Conservation (phyloP, 2,797 vertebrate species). For the Coendou prehensilis region DNA sequence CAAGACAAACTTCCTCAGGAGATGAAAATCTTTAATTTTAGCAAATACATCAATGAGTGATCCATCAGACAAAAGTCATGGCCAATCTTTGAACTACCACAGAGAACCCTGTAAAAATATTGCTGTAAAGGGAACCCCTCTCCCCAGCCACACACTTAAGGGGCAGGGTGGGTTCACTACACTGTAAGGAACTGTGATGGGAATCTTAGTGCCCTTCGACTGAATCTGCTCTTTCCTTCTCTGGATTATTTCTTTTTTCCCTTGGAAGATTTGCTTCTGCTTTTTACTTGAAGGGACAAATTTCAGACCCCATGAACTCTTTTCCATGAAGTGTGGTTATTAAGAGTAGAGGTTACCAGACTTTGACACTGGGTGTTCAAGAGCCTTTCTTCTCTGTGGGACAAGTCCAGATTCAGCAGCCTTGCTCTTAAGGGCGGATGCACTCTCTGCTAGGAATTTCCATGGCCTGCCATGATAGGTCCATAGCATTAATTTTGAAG, state of each 20-base stretch:
- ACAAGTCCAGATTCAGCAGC: not conserved
- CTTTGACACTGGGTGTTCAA: slow-evolving; percentile 90
- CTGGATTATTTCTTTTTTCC: slow-evolving; percentile 95
- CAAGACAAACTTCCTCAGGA: slow-evolving; percentile 93
- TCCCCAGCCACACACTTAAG: slow-evolving; percentile 94
- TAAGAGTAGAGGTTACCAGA: slow-evolving; percentile 91
- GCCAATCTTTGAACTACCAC: slow-evolving; percentile 97
- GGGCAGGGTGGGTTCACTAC: slow-evolving; percentile 91
- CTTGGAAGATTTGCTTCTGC: slow-evolving; percentile 94
- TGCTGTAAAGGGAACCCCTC: slow-evolving; percentile 94
- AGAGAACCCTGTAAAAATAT: slow-evolving; percentile 95
- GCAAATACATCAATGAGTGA: slow-evolving; percentile 95
- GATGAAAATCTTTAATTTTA: slow-evolving; percentile 95
- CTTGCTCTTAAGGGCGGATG: not conserved
- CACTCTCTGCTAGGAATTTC: not conserved
- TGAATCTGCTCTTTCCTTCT: slow-evolving; percentile 95
- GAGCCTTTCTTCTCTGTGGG: slow-evolving; percentile 74
- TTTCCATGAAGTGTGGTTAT: slow-evolving; percentile 92
- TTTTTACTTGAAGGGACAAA: slow-evolving; percentile 94
- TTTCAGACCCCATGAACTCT: slow-evolving; percentile 91
- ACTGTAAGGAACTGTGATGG: slow-evolving; percentile 93
- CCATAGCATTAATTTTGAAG: not conserved
- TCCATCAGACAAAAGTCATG: slow-evolving; percentile 94
- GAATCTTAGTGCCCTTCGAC: slow-evolving; percentile 92
- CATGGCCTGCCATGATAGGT: rapidly evolving